Base-by-base conservation (phyloP, 2,113 vertebrate genomes). In the Bubalus kerabau region DNA sequence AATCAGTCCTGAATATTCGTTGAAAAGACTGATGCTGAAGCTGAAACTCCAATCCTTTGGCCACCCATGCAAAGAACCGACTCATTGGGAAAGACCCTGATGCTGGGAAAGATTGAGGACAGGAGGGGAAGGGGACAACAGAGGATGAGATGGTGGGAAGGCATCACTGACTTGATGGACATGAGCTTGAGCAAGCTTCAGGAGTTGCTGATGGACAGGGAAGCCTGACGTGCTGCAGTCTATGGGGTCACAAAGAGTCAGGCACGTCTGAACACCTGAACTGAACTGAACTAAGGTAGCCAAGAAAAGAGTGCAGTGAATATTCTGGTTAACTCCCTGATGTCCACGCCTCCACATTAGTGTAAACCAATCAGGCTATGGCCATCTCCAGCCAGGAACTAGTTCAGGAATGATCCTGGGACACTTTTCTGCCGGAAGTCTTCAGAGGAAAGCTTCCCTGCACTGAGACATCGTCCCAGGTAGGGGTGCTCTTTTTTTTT, bases 281-380 rank as follows among this genome's bases (percentile, higher is more conserved):
- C 19, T 43, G 71, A 43, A 71, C 67, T 12, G 19, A 23, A 71
- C 67, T 71, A 71, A 60, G 67, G 59, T 32, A 67, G 32, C 21
- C 17, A n/a, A 57, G 48, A 83, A 46, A 5, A 80, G n/a, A 74
- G 46, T 3, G 4, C 32, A 32, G 7, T 6, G 56, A 85, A n/a
- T 15, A 26, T 43, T 1, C 0, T 23, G 21, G 14, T 48, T 16
- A 28, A 86, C 36, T 91, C 36, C 78, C 36, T 89, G 50, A 14
- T 4, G 9, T 16, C n/a, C 30, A 3, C 0, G 0, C 10, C 43
- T n/a, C 54, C 7, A 32, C 16, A 8, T 50, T 32, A 16, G n/a
- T 7, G 23, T 36, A 76, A 91, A 92, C 74, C 62, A 71, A 80
- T 57, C 87, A n/a, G 36, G 54, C 56, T 14, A 11, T 46, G 11